Base-by-base conservation (phyloP, 2,888 invertebrate species). In the Salpingus planirostris region DNA sequence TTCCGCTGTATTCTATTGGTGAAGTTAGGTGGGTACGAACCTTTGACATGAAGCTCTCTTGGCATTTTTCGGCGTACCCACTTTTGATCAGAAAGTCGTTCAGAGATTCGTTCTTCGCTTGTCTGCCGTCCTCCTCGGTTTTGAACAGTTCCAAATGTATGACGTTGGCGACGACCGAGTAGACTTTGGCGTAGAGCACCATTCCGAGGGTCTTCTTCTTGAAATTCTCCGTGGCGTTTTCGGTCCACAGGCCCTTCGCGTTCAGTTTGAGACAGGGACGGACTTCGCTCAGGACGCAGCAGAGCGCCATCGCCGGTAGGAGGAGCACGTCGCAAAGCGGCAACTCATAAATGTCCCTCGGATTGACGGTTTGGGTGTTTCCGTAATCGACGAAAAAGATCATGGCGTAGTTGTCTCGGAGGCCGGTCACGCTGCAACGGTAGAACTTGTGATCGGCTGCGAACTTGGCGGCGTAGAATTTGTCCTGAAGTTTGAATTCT, bases 301-400 rank as follows among this genome's bases (percentile, higher is more conserved):
- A 78, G 49, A 86, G 70, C 10, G 82, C 80, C 13, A 78, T 62
- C 21, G 80, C 76, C 15, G 78, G 73, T 24, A 66, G 47, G 12
- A 48, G 36, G 39, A 48, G 49, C 25, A 48, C 45, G 13, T 47
- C 28, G 7, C 40, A 29, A 2, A 57, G 18, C 10, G 23, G 61
- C 15, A 72, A 44, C 11, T 62, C 54, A 29, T 68, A 69, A 22
- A 80, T 44, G 35, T 69, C 67, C 27, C 62, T 51, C 29, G 56
- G 43, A 29, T 57, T 52, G 15, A 80, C 62, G 23, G 65, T 61
- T 0, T 64, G 70, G 11, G 58, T 65, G 46, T 76, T 75, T 10
- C 92, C 92, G 59, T 74, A 82, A 65, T 93, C 92, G 29, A 91
- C 74, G 57, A 80, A 89, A 75, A 81, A 58, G 15, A 50, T 47